Conservation (phyloP, 2,113 vertebrate genomes). For the Nesoenas mayeri region DNA sequence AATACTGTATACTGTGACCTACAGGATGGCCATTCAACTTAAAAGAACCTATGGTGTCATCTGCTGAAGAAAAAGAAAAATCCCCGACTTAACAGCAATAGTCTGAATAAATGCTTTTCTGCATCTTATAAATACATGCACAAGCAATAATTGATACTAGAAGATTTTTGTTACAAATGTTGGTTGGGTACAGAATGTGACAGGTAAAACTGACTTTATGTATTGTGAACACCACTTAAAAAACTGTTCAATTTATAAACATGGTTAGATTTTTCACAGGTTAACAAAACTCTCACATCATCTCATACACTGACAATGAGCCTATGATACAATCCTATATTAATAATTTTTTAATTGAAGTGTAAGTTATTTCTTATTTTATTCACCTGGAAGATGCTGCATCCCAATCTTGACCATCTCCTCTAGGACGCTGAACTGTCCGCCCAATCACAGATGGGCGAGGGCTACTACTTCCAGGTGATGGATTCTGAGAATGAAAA, state of each 20-base stretch:
- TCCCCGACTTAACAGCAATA: neutral
- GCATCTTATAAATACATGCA: neutral
- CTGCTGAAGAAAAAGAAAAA: neutral
- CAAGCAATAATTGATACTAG: neutral
- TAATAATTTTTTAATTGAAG: neutral
- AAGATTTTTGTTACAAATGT: neutral
- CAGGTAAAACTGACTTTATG: neutral
- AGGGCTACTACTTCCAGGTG: slow-evolving; percentile 86
- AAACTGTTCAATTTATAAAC: neutral
- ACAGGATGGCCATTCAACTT: neutral
- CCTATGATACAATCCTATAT: neutral
- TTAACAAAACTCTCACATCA: neutral
- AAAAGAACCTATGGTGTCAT: neutral
- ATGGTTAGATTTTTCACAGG: neutral
- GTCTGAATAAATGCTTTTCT: neutral
- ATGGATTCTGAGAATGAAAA: slow-evolving; percentile 81
- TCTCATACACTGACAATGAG: neutral
- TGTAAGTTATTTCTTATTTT: neutral
- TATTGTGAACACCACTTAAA: neutral
- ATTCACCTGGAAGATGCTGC: slow-evolving; percentile 87
- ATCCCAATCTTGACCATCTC: slow-evolving; percentile 96
- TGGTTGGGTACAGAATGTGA: neutral
- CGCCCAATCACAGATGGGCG: slow-evolving; percentile 92
- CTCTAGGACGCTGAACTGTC: slow-evolving; percentile 86
- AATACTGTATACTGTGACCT: neutral